Base-by-base conservation (phyloP, 2,888 invertebrate species). In the Lepidocyrtoides sp. region DNA sequence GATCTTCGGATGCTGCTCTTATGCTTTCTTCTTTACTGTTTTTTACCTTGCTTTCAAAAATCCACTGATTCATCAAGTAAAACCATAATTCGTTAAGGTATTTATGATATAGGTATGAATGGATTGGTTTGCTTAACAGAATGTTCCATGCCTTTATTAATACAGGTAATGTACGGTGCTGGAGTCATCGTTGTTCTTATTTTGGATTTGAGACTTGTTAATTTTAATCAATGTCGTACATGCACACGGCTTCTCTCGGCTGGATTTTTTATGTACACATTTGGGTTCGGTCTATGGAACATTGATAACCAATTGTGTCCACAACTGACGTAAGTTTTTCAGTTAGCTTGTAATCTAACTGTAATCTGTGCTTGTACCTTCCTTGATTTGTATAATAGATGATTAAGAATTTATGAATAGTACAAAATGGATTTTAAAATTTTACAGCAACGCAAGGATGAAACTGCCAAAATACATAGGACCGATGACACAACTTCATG, bases 271-370 rank as follows among this genome's bases (percentile, higher is more conserved):
- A 92, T 94, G 48, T 95, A 95, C 92, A 94, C 94, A 2, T 91
- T 94, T 36, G 95, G 95, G 23, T 95, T 96, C 91, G 85, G 95
- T 2, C 89, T 95, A 5, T 96, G 95, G 95, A 95, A 95, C 91
- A 94, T 95, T 66, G 95, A 95, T 92, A 95, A 95, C 92, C 94
- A 94, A 69, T 95, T 95, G 57, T 95, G 95, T 94, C 93, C 93
- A 12, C 93, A 95, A 79, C 92, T 95, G 51, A 95, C 94, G 94
- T 94, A 91, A 92, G 91, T 90, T 77, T 12, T 4, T 26, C 4
- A n/a, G n/a, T n/a, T n/a, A n/a, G n/a, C n/a, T n/a, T n/a, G n/a
- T n/a, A n/a, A n/a, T n/a, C n/a, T n/a, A n/a, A n/a, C n/a, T n/a
- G n/a, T n/a, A n/a, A n/a, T n/a, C n/a, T 17, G n/a, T n/a, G 14